These are phyloP conservation scores for Panthera uncia DNA, from an alignment of 2,113 vertebrate genomes.

Conservation along the genomic window DNA sequence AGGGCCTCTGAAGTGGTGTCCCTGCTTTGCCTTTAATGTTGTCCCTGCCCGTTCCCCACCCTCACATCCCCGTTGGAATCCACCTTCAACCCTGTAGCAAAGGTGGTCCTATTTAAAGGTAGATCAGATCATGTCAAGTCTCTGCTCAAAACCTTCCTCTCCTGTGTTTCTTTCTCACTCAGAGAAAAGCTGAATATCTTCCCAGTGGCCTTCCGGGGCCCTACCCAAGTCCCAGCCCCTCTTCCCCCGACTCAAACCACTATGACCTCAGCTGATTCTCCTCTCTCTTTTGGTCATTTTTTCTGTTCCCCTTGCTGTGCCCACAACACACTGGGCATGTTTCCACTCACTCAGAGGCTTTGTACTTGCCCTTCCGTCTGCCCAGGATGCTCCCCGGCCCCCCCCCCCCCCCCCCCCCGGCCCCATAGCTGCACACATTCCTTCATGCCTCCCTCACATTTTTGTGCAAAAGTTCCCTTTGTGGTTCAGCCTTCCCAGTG, in stretches of 20 bases:
- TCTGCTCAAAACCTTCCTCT: neutral
- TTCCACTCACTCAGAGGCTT: neutral
- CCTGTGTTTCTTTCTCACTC: neutral
- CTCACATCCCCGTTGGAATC: neutral
- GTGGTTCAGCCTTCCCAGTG: neutral
- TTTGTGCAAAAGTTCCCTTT: neutral
- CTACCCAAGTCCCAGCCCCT: accelerated
- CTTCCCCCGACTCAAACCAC: neutral
- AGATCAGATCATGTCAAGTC: neutral
- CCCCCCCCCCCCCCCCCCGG: neutral
- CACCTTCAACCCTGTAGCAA: neutral
- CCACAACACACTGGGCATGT: neutral
- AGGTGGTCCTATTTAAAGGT: neutral
- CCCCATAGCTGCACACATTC: neutral
- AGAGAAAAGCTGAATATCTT: neutral
- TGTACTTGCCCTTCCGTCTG: neutral
- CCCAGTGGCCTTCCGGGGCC: neutral
- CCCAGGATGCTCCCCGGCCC: neutral
- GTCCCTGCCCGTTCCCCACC: neutral
- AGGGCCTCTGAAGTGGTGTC: neutral
- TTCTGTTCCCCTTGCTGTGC: too few species aligned
- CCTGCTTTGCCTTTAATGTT: neutral
- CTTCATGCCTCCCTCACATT: neutral
- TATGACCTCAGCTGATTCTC: neutral
- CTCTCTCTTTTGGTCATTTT: neutral